A percentile compares a stretch with the other conserved stretches of the same genome.
Conservation (phyloP, 1,140 invertebrate genomes). For the Diplogasteroides magnus region DNA sequence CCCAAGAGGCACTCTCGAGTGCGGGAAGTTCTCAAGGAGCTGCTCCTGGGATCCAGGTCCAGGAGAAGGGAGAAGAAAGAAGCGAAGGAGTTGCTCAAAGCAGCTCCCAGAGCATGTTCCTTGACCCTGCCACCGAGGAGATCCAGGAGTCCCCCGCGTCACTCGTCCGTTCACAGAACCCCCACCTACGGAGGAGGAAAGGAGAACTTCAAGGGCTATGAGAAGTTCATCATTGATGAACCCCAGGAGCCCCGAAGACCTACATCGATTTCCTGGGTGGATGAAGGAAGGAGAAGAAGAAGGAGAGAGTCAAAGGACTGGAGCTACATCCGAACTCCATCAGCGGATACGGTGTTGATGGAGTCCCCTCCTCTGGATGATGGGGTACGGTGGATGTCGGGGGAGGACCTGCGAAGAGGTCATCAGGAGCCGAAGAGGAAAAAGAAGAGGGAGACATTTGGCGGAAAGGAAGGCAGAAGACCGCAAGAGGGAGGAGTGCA, state of each 20-base stretch:
- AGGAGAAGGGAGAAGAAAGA: neutral
- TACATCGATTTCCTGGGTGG: neutral
- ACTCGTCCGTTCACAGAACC: neutral
- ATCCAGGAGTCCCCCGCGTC: neutral
- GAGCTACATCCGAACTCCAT: neutral
- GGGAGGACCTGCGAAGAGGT: neutral
- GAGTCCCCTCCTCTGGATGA: too few relatives aligned
- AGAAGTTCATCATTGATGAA: too few relatives aligned
- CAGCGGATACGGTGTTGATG: neutral
- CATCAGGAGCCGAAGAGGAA: neutral
- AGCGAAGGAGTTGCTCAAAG: neutral
- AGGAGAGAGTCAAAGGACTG: neutral
- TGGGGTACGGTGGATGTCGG: neutral
- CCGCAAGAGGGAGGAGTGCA: neutral
- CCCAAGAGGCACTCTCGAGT: neutral
- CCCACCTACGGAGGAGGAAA: too few relatives aligned
- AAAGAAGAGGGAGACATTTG: neutral
- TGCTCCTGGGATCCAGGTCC: neutral
- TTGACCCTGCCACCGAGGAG: neutral
- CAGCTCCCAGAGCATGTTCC: too few relatives aligned
- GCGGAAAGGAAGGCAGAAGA: neutral
- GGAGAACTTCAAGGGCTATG: too few relatives aligned
- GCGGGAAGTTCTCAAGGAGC: neutral
- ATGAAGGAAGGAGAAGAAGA: neutral
- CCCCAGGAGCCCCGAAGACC: neutral